phyloP scores from a whole-genome alignment of 2,797 vertebrate genomes.

The Chloroceryle inda region DNA sequence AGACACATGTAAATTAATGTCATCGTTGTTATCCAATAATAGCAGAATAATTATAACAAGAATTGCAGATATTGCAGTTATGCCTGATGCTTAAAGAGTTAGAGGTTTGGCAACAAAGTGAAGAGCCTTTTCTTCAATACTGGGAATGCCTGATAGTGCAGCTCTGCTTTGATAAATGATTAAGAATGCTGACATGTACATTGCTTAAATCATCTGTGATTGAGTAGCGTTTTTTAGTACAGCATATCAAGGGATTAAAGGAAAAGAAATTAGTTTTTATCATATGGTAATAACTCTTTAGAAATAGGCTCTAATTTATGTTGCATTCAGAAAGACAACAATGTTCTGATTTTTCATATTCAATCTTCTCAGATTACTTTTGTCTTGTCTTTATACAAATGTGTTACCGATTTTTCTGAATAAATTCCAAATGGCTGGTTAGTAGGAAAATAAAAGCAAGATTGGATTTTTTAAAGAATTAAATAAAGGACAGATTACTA shows the following conservation, averaged over 20 bases:
- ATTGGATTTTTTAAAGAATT: not conserved
- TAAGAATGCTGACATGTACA: slow-evolving; percentile 46
- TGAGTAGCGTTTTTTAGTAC: not conserved
- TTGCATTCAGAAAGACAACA: not conserved
- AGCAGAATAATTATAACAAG: slow-evolving; percentile 39
- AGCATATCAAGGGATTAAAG: not conserved
- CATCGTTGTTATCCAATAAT: slow-evolving; percentile 47
- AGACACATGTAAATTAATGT: not conserved
- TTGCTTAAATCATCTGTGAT: slow-evolving; percentile 13
- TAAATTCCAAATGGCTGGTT: not conserved
- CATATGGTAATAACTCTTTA: not conserved
- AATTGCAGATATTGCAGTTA: slow-evolving; percentile 60
- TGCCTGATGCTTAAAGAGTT: slow-evolving; percentile 12
- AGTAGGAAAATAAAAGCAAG: not conserved
- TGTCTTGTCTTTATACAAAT: not conserved
- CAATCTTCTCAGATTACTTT: not conserved
- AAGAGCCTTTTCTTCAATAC: not conserved
- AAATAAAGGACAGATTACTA: not conserved
- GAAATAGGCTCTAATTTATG: not conserved
- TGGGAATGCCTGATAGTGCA: slow-evolving; percentile 16
- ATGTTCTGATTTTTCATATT: not conserved
- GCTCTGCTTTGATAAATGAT: slow-evolving; percentile 69
- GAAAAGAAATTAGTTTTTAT: not conserved
- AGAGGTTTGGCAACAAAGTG: not conserved
- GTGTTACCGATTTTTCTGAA: not conserved